phyloP scores from a whole-genome alignment of 1,140 invertebrate genomes.

The Apocrypta bakeri region DNA sequence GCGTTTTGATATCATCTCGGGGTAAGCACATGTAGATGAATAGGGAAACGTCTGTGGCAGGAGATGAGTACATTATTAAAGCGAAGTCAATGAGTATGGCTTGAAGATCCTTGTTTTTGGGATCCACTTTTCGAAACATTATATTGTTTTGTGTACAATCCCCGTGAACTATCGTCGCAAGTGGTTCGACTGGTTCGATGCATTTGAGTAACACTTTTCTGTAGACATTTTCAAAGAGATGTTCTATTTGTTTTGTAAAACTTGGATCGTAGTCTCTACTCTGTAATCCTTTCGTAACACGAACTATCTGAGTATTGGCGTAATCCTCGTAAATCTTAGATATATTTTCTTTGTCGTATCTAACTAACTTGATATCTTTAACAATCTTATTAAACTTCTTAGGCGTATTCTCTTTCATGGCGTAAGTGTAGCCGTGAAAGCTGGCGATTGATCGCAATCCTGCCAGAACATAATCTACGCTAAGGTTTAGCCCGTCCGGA shows the following conservation, averaged over 20 bases:
- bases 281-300: conserved; percentile 49
- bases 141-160: conserved; percentile 70
- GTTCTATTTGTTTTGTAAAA: conserved; percentile 55
- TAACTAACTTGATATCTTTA: conserved; percentile 50
- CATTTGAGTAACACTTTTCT: conserved; percentile 39
- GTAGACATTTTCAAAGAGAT: conserved; percentile 46
- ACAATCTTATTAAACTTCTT: conserved; percentile 61
- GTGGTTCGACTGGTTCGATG: conserved; percentile 54
- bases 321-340: neutral
- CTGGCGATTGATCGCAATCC: conserved; percentile 64
- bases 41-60: conserved; percentile 68
- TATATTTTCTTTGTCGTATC: conserved; percentile 25
- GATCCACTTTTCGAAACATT: conserved; percentile 59
- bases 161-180: conserved; percentile 69
- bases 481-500: conserved; percentile 39
- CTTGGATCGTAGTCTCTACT: conserved; percentile 47
- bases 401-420: conserved; percentile 58
- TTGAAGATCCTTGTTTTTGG: conserved; percentile 47
- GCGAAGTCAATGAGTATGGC: conserved; percentile 71
- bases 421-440: conserved; percentile 68
- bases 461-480: conserved; percentile 58
- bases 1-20: conserved; percentile 40
- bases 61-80: conserved; percentile 62
- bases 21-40: conserved; percentile 67
- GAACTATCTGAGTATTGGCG: neutral